These are phyloP conservation scores for Papilio glaucus DNA, from an alignment of 1,140 invertebrate genomes.

Conservation along the genomic window DNA sequence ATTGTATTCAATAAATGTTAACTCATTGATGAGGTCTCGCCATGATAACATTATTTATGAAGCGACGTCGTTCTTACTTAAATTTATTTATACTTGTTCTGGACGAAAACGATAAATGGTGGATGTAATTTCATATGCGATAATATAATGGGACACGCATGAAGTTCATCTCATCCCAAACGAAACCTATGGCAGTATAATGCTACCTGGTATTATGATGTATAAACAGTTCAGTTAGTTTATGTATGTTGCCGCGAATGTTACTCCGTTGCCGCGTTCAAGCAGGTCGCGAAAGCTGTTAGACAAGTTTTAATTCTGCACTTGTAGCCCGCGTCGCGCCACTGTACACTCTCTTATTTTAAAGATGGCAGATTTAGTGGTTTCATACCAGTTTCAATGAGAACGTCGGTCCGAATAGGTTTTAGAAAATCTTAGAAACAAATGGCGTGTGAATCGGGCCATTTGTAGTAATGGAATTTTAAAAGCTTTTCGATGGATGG, in stretches of 20 bases:
- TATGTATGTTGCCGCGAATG: conserved; percentile 14
- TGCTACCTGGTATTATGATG: not conserved
- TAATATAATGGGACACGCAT: not conserved
- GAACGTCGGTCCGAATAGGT: not conserved
- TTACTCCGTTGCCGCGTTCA: not conserved
- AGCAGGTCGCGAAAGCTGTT: conserved; percentile 36
- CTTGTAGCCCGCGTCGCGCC: not conserved
- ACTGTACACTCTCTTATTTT: not conserved
- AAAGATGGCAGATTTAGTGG: not conserved
- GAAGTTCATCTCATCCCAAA: too few species aligned
- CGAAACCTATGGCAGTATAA: not conserved
- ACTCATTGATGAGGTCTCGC: too few species aligned
- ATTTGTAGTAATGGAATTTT: too few species aligned
- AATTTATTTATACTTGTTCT: too few species aligned
- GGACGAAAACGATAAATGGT: not conserved
- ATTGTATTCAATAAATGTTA: too few species aligned
- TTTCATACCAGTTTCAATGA: not conserved
- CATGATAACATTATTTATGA: too few species aligned
- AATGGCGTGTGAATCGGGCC: too few species aligned
- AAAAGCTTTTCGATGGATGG: too few species aligned
- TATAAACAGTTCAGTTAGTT: conserved; percentile 2
- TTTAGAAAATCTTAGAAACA: too few species aligned
- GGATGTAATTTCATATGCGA: not conserved
- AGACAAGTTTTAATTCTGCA: conserved; percentile 30
- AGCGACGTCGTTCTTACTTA: too few species aligned